Evolutionary conservation across 2,888 invertebrate species (phyloP).

Genomic region (Hypselothyrea guttata): DNA sequence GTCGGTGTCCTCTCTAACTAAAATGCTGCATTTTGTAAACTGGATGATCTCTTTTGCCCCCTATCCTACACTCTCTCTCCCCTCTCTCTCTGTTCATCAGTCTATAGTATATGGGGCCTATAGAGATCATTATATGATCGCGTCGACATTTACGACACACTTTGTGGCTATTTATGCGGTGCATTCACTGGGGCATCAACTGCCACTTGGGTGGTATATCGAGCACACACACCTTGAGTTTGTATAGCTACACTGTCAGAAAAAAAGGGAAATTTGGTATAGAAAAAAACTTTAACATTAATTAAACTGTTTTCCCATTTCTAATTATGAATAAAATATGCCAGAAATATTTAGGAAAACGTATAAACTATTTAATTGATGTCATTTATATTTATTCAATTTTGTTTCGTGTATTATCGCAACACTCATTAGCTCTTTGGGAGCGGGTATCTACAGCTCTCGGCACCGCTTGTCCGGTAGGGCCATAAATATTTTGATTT

Average conservation of each 20-base stretch:
- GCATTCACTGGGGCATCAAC: constrained; percentile 43
- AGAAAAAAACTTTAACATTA: too few relatives aligned
- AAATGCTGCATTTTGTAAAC: constrained; percentile 69
- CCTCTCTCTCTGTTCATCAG: not conserved
- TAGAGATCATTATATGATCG: constrained; percentile 68
- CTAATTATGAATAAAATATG: too few relatives aligned
- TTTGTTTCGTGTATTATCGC: constrained; percentile 9
- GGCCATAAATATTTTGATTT: constrained; percentile 73
- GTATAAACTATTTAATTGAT: too few relatives aligned
- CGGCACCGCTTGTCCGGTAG: constrained; percentile 6
- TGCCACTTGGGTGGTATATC: constrained; percentile 72
- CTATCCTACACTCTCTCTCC: not conserved
- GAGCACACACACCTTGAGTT: constrained; percentile 51
- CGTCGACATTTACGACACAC: constrained; percentile 76
- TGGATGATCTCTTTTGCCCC: constrained; percentile 30
- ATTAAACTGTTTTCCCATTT: too few relatives aligned
- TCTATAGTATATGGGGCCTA: constrained; percentile 5
- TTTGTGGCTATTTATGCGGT: constrained; percentile 77
- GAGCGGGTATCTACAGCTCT: too few relatives aligned
- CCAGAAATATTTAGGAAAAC: too few relatives aligned
- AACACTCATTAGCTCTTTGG: constrained; percentile 61
- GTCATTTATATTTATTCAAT: too few relatives aligned
- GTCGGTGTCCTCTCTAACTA: too few relatives aligned
- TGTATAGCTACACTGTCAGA: constrained; percentile 18
- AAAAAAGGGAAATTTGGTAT: not conserved